These are phyloP conservation scores for Hermatobates lingyangjiaoensis DNA, from an alignment of 1,140 invertebrate genomes.

Conservation along the genomic window DNA sequence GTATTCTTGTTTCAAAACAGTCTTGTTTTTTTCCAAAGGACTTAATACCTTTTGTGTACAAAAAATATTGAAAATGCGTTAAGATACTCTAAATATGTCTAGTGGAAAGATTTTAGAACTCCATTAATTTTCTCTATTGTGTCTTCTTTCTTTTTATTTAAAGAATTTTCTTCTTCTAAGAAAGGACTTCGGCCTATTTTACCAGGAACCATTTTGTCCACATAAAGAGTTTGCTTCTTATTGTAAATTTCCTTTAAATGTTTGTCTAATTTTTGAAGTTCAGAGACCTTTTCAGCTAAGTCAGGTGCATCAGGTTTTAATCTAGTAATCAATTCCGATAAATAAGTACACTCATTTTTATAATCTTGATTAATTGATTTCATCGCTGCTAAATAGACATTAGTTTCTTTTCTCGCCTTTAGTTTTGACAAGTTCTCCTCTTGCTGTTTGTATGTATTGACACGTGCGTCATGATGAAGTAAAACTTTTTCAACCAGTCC, in stretches of 20 bases:
- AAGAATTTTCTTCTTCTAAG: conserved; percentile 35
- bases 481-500: conserved; percentile 34
- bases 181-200: conserved; percentile 45
- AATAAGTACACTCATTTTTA: conserved; percentile 35
- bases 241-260: conserved; percentile 29
- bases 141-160: conserved; percentile 43
- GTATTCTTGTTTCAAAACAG: too few species aligned
- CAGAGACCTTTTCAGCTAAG: conserved; percentile 38
- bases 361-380: conserved; percentile 44
- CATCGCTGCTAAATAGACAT: conserved; percentile 27
- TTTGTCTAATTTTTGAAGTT: conserved; percentile 40
- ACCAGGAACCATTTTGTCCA: conserved; percentile 43
- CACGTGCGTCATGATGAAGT: conserved; percentile 37
- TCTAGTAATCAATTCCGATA: conserved; percentile 35
- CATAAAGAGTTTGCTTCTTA: conserved; percentile 31
- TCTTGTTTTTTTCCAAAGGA: too few species aligned
- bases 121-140: conserved; percentile 42
- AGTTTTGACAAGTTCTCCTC: conserved; percentile 42
- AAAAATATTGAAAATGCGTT: too few species aligned
- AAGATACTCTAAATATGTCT: too few species aligned
- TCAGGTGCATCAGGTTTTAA: conserved; percentile 42
- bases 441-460: conserved; percentile 37
- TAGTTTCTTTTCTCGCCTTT: conserved; percentile 41
- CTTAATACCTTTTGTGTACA: too few species aligned
- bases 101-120: conserved; percentile 30